Conservation (phyloP, 2,888 invertebrate genomes). For the Tenodera sinensis region DNA sequence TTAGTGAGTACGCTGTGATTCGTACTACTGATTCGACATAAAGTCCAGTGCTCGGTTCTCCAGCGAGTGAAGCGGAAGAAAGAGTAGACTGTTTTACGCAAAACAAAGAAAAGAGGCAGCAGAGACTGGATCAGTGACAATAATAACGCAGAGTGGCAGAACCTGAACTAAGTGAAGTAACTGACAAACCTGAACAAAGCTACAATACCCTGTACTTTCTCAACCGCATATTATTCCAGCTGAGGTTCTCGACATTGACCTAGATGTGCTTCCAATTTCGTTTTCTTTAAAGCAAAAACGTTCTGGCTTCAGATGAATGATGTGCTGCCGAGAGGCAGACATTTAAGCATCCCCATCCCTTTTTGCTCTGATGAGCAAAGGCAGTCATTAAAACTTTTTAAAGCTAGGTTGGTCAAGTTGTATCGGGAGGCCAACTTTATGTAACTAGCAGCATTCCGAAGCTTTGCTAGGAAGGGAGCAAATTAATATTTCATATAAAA, state of each 20-base stretch:
- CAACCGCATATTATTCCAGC: too few relatives aligned
- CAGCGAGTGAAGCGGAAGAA: too few relatives aligned
- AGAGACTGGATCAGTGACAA: too few relatives aligned
- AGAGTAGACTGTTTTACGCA: too few relatives aligned
- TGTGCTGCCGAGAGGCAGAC: neutral
- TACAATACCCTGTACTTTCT: too few relatives aligned
- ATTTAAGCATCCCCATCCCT: neutral
- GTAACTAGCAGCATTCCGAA: neutral
- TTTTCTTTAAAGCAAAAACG: neutral
- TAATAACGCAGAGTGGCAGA: too few relatives aligned
- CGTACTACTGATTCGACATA: too few relatives aligned
- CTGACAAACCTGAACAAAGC: too few relatives aligned
- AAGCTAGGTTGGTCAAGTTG: neutral
- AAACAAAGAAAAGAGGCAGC: too few relatives aligned
- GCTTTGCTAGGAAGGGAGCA: neutral
- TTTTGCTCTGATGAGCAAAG: neutral
- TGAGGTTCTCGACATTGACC: neutral
- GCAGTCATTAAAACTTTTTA: neutral
- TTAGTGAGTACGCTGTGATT: too few relatives aligned
- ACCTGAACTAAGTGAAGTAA: too few relatives aligned
- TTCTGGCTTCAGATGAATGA: neutral
- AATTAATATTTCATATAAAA: neutral
- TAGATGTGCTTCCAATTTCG: neutral
- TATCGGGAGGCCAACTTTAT: neutral
- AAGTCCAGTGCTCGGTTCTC: too few relatives aligned